These are phyloP conservation scores for Plectropomus leopardus DNA, from an alignment of 2,113 vertebrate genomes.

Conservation along the genomic window DNA sequence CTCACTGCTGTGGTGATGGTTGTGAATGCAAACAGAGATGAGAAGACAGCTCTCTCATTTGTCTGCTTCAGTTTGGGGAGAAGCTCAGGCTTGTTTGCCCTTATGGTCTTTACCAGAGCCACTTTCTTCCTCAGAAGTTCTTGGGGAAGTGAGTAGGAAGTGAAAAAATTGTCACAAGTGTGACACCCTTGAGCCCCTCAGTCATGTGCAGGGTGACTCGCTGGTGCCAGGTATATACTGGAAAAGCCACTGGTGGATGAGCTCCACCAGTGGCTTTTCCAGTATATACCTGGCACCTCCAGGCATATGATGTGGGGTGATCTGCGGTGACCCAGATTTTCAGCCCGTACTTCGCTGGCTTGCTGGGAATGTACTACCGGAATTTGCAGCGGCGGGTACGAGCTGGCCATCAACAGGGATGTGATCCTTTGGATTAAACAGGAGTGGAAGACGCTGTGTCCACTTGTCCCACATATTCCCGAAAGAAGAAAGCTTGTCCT, in stretches of 20 bases:
- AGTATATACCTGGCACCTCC: slow-evolving; percentile 11
- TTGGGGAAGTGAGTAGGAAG: slow-evolving; percentile 11
- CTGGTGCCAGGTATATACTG: slow-evolving; percentile 10
- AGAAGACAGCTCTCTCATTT: neutral
- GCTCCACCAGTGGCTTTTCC: neutral
- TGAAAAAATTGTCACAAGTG: slow-evolving; percentile 7
- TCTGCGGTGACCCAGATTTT: slow-evolving; percentile 6
- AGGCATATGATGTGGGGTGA: neutral
- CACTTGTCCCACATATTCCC: neutral
- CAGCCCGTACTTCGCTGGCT: neutral
- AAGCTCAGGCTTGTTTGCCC: slow-evolving; percentile 32
- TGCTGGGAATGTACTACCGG: neutral
- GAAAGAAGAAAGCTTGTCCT: neutral
- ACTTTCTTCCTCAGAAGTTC: slow-evolving; percentile 11
- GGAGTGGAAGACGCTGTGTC: neutral
- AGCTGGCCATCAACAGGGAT: slow-evolving; percentile 5
- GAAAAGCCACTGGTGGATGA: neutral
- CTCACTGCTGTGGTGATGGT: neutral
- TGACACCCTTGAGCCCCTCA: neutral
- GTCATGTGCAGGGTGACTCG: slow-evolving; percentile 14
- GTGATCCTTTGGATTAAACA: neutral
- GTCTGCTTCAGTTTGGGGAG: slow-evolving; percentile 4
- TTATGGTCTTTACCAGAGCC: slow-evolving; percentile 25
- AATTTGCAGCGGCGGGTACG: neutral
- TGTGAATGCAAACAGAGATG: slow-evolving; percentile 10